These are phyloP conservation scores for Xiphorhynchus erythropygius DNA, from an alignment of 2,797 vertebrate species.

Conservation along the genomic window DNA sequence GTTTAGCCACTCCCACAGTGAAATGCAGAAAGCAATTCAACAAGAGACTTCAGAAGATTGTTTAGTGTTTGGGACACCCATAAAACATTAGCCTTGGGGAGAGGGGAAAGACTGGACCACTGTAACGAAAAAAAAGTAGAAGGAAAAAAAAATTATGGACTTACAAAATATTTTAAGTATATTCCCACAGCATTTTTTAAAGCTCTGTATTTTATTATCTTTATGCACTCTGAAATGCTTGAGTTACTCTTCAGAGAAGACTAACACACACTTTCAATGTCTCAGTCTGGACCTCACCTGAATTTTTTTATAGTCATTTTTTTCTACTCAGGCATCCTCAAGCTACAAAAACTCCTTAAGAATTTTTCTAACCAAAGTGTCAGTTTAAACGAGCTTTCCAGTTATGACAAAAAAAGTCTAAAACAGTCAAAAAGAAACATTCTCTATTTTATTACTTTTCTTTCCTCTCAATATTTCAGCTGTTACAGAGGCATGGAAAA, in stretches of 20 bases:
- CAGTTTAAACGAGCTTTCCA: conserved; percentile 3
- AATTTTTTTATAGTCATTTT: not conserved
- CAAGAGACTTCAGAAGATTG: not conserved
- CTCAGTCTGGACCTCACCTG: not conserved
- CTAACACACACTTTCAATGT: not conserved
- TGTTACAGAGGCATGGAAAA: not conserved
- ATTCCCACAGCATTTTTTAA: not conserved
- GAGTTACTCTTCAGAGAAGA: not conserved
- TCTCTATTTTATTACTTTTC: not conserved
- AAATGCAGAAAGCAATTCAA: not conserved
- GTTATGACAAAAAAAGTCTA: not conserved
- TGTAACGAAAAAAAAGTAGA: not conserved
- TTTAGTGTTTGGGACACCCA: not conserved
- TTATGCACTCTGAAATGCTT: not conserved
- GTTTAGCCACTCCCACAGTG: not conserved
- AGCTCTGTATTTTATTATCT: not conserved
- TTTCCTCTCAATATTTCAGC: not conserved
- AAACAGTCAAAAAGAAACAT: not conserved
- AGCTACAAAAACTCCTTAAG: not conserved
- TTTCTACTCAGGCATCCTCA: not conserved
- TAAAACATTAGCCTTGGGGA: not conserved
- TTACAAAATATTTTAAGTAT: not conserved
- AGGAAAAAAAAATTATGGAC: not conserved
- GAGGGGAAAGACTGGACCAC: not conserved
- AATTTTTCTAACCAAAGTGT: not conserved